Conservation (phyloP, 2,797 vertebrate genomes). For the Remorina albescens region DNA sequence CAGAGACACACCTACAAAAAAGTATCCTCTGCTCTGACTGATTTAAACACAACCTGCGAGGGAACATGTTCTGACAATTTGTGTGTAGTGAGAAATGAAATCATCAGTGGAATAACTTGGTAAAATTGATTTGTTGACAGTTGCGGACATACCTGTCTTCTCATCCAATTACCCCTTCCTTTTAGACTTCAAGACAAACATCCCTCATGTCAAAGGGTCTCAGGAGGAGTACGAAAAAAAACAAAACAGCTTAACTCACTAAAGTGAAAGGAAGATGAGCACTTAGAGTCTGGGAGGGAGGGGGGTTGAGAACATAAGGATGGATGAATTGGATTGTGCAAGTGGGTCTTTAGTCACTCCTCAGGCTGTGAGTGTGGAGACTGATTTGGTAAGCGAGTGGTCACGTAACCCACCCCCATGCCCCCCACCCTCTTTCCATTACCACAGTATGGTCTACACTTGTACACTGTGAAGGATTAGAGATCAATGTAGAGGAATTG, state of each 20-base stretch:
- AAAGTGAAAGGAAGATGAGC: constrained; percentile 35
- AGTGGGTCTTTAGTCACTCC: constrained; percentile 60
- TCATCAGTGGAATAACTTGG: constrained; percentile 40
- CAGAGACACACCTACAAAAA: constrained; percentile 14
- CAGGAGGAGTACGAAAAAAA: constrained; percentile 20
- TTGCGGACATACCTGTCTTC: constrained; percentile 42
- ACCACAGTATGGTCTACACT: constrained; percentile 48
- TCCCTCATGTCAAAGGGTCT: constrained; percentile 40
- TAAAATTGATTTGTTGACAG: constrained; percentile 55
- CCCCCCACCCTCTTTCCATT: constrained; percentile 31
- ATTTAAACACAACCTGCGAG: constrained; percentile 43
- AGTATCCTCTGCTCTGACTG: constrained; percentile 19
- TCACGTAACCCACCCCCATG: constrained; percentile 29
- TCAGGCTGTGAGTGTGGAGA: constrained; percentile 60
- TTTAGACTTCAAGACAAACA: constrained; percentile 52
- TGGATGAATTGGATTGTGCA: constrained; percentile 56
- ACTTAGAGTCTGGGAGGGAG: constrained; percentile 21
- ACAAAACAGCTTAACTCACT: constrained; percentile 42
- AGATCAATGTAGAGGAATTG: constrained; percentile 59
- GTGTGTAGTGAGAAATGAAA: constrained; percentile 14
- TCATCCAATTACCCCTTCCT: constrained; percentile 50
- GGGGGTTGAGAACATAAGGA: constrained; percentile 34
- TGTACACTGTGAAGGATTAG: constrained; percentile 25
- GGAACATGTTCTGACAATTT: constrained; percentile 23
- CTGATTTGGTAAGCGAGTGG: constrained; percentile 72